phyloP scores from a whole-genome alignment of 2,113 vertebrate genomes.

The Sander vitreus region DNA sequence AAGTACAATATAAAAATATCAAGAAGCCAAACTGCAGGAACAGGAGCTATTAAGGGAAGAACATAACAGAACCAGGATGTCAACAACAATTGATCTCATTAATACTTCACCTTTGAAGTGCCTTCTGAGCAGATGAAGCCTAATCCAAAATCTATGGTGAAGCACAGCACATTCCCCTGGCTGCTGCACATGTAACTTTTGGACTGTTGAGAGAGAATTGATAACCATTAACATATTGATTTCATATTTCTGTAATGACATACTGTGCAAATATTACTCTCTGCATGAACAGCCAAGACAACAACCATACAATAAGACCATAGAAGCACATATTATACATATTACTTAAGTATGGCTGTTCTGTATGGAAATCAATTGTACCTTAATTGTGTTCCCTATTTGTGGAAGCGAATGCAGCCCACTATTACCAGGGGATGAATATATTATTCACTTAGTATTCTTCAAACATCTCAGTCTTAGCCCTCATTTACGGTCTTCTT shows the following conservation, averaged over 20 bases:
- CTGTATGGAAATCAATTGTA: neutral
- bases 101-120: constrained; percentile 86
- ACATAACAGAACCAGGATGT: neutral
- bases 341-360: neutral
- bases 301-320: neutral
- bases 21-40: neutral
- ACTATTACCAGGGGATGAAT: neutral
- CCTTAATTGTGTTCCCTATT: neutral
- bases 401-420: neutral
- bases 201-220: constrained; percentile 83
- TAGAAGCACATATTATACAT: neutral
- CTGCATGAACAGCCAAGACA: neutral
- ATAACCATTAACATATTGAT: constrained; percentile 4
- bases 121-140: constrained; percentile 93
- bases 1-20: neutral
- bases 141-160: constrained; percentile 90
- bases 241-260: neutral
- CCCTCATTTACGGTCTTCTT: neutral
- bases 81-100: neutral
- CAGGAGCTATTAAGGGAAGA: neutral
- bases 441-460: constrained; percentile 15
- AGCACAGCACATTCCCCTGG: constrained; percentile 89
- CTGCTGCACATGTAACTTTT: constrained; percentile 92
- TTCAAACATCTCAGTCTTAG: neutral
- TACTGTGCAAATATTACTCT: neutral